Evolutionary conservation across 2,888 invertebrate genomes (phyloP), one percentile per base, ranked within the genome.

Genomic region (Synergus laeviventris): DNA sequence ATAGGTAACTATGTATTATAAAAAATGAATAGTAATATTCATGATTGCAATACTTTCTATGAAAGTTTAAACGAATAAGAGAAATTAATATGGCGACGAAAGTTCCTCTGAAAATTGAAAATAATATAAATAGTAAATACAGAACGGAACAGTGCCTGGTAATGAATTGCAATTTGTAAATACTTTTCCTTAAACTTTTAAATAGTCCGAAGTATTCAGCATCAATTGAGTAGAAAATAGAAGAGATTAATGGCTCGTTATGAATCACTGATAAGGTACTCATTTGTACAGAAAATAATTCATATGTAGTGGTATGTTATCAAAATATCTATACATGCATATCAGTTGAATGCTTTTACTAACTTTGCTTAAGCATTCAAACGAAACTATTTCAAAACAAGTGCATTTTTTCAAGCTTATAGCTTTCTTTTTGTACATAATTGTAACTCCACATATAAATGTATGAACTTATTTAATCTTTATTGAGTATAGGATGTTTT

Each of bases 281-380:
- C 36, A 61, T 38, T 62, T 62, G 36, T 62, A 62, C 18, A 36
- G 36, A 62, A 60, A 36, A 62, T 38, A 38, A 16, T 36, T 62
- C 36, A 0, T n/a, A 62, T n/a, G 9, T 62, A 61, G 14, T n/a
- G 16, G 16, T 36, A 36, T 62, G n/a, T 36, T 8, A 21, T 60
- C 9, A n/a, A 62, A 62, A 12, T 60, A 62, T 38, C 36, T 38
- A 61, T 61, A 62, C 62, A 61, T 61, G 38, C 62, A 62, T 62
- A 62, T 62, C 62, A 61, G n/a, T n/a, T 36, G 36, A 61, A 61
- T 36, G 36, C 8, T 16, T 62, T n/a, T 38, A 2, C n/a, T 31
- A 36, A 38, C 21, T 64, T 18, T 64, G 42, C 42, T 64, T 42
- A 64, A 64, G 12, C 64, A 42, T 64, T 64, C 12, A 18, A 64